A percentile compares a stretch with the other conserved stretches of the same genome.
Conservation (phyloP, 2,797 vertebrate species). For the Fistularia commersonii region DNA sequence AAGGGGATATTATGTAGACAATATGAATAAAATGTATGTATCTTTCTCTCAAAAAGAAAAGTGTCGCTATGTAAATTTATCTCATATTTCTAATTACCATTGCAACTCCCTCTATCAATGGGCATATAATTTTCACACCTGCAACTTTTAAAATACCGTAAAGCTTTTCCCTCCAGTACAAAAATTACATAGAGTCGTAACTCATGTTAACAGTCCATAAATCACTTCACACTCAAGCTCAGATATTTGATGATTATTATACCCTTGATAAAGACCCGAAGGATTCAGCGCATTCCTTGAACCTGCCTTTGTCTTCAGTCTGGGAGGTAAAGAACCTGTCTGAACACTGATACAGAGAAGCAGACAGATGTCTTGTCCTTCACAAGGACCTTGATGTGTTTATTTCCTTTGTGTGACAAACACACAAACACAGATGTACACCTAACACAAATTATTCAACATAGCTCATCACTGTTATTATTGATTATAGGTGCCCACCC, state of each 20-base stretch:
- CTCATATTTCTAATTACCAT: too few species aligned
- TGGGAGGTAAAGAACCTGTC: conserved; percentile 49
- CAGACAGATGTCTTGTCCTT: conserved; percentile 32
- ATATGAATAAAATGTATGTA: too few species aligned
- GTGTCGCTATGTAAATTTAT: too few species aligned
- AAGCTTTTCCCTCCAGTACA: conserved; percentile 7
- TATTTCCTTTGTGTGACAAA: conserved; percentile 19
- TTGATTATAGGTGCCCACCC: conserved; percentile 32
- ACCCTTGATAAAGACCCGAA: conserved; percentile 34
- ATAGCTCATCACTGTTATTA: conserved; percentile 20
- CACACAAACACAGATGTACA: conserved; percentile 22
- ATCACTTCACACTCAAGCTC: conserved; percentile 22
- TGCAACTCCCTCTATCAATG: too few species aligned
- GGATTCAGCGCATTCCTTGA: conserved; percentile 13
- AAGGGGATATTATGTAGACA: too few species aligned
- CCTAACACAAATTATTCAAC: neutral
- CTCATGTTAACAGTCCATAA: conserved; percentile 27
- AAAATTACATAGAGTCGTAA: conserved; percentile 6
- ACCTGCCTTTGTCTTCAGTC: conserved; percentile 32
- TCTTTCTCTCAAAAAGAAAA: too few species aligned
- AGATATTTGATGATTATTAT: conserved; percentile 50
- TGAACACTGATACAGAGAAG: conserved; percentile 13
- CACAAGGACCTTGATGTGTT: conserved; percentile 45
- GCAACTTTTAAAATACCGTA: conserved; percentile 1
- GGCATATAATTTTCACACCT: conserved; percentile 3